phyloP scores from a whole-genome alignment of 2,888 invertebrate genomes.

The Seladonia tumulorum region DNA sequence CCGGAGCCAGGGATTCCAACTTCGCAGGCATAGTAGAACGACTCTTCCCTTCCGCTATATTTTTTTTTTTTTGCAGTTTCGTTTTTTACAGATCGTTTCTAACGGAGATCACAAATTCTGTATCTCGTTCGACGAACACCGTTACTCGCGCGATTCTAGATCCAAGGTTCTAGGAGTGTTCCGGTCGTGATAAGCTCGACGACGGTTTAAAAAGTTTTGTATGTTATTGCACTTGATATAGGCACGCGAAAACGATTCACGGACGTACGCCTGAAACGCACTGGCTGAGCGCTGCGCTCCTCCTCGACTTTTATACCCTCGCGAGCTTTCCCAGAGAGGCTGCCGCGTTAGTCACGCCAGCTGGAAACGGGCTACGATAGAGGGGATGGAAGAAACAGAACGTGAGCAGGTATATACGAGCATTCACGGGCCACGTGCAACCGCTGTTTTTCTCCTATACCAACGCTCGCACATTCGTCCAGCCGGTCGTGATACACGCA shows the following conservation, averaged over 20 bases:
- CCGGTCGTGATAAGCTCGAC: slow-evolving; percentile 7
- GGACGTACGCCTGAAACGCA: slow-evolving; percentile 65
- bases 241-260: neutral
- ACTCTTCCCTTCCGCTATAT: neutral
- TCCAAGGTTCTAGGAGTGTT: neutral
- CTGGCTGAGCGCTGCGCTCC: slow-evolving; percentile 66
- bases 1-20: slow-evolving; percentile 71
- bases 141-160: slow-evolving; percentile 17
- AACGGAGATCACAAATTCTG: neutral
- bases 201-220: too few relatives aligned
- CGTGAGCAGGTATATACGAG: slow-evolving; percentile 50
- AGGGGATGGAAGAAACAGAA: slow-evolving; percentile 51
- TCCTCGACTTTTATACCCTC: slow-evolving; percentile 76
- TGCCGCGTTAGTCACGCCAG: slow-evolving; percentile 50
- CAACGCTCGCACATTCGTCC: slow-evolving; percentile 40
- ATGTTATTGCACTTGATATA: too few relatives aligned
- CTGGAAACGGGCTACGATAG: slow-evolving; percentile 43
- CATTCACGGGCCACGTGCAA: slow-evolving; percentile 80
- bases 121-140: neutral
- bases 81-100: too few relatives aligned
- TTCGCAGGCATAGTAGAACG: slow-evolving; percentile 77
- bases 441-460: slow-evolving; percentile 66
- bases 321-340: slow-evolving; percentile 43
- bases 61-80: neutral
- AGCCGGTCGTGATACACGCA: slow-evolving; percentile 49